Evolutionary conservation across 2,888 invertebrate genomes (phyloP), one percentile per base, ranked within the genome.

Genomic region (Nymphalis c-album): DNA sequence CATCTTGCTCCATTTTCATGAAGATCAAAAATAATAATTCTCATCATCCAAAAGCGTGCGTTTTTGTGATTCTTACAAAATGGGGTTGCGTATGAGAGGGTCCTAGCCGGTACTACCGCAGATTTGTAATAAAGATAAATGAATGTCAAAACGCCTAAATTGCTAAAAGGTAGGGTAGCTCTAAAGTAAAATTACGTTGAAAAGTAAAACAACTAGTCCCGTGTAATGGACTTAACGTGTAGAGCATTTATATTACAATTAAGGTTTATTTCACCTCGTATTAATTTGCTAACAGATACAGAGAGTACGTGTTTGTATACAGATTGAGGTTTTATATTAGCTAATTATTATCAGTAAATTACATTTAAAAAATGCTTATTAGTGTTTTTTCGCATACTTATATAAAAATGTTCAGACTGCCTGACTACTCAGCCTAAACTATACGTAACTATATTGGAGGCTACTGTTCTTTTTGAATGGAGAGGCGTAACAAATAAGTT

Each of bases 181-280:
- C 79, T 81, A 85, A 87, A 86, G 85, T 86, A 85, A 88, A 88
- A 88, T 87, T 84, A 85, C 82, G 80, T 81, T 55, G 47, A 57
- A 71, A 70, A 70, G 63, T 70, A 71, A 50, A 58, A 69, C 83
- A 81, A 83, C 83, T 85, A 83, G 81, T 78, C 80, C 77, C 75
- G 68, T 80, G 78, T 91, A 91, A 92, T 92, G 91, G 91, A 89
- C 82, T 86, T 85, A 88, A 77, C 90, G 83, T 91, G 91, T 91
- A 87, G 76, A 79, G 79, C 84, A 90, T 91, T 90, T 86, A 86
- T 89, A 83, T 83, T 71, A 76, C 84, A 90, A 91, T 91, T 90
- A 90, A 80, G 73, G 77, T 74, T 76, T 80, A 78, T 79, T 85
- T 85, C 82, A 85, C 84, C 80, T 45, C 53, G 31, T 31, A 26